Conservation (phyloP, 1,140 invertebrate genomes). For the Bombus superbus region DNA sequence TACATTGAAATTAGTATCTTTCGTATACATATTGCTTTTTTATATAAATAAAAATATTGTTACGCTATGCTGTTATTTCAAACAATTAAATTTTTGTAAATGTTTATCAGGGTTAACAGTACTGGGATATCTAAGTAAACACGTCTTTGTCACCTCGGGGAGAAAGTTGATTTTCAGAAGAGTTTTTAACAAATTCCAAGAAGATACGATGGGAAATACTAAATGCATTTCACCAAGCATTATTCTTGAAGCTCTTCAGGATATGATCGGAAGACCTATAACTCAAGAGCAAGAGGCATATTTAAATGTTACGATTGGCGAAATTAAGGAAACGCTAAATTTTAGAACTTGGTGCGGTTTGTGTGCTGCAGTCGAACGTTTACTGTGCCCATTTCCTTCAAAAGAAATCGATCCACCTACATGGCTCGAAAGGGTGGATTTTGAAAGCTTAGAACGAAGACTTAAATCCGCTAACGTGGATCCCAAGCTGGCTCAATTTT, state of each 20-base stretch:
- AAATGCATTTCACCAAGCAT: slow-evolving; percentile 79
- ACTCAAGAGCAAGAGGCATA: slow-evolving; percentile 79
- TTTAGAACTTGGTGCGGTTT: slow-evolving; percentile 88
- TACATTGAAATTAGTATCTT: too few relatives aligned
- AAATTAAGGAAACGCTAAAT: slow-evolving; percentile 82
- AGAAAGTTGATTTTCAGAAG: slow-evolving; percentile 85
- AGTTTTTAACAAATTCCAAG: slow-evolving; percentile 82
- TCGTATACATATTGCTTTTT: too few relatives aligned
- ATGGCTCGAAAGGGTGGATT: slow-evolving; percentile 78
- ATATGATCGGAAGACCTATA: slow-evolving; percentile 86
- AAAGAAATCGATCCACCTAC: slow-evolving; percentile 82
- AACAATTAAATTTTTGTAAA: not conserved
- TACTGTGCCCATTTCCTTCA: slow-evolving; percentile 82
- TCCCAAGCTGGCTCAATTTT: slow-evolving; percentile 65
- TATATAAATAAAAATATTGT: too few relatives aligned
- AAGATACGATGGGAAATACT: slow-evolving; percentile 73
- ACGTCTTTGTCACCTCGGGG: slow-evolving; percentile 85
- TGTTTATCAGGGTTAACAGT: slow-evolving; percentile 83
- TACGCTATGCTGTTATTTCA: too few relatives aligned
- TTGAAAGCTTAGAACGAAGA: slow-evolving; percentile 74
- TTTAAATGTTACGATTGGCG: slow-evolving; percentile 82
- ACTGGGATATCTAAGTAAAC: slow-evolving; percentile 85
- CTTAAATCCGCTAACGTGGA: slow-evolving; percentile 57
- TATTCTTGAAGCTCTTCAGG: slow-evolving; percentile 83
- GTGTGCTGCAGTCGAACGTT: slow-evolving; percentile 86